A percentile compares a stretch with the other conserved stretches of the same genome.
These are phyloP conservation scores for Pipa parva DNA, from an alignment of 2,113 vertebrate genomes.

Conservation along the genomic window DNA sequence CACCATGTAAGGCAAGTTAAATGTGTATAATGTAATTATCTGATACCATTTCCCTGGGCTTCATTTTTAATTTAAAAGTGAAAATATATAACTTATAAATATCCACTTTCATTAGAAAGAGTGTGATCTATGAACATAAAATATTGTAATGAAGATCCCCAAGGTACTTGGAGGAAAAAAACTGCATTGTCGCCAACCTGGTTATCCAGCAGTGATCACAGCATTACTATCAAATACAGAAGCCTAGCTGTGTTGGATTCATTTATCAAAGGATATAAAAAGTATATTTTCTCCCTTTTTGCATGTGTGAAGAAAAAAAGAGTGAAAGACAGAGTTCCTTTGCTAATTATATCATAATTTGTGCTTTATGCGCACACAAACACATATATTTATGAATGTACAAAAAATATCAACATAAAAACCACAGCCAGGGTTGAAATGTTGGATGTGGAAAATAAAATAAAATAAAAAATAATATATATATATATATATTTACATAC, in stretches of 20 bases:
- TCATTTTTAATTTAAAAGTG: slow-evolving; percentile 35
- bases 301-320: no score
- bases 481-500: no score
- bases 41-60: slow-evolving; percentile 32
- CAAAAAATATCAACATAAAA: no score
- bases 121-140: slow-evolving; percentile 28
- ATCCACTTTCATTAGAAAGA: slow-evolving; percentile 26
- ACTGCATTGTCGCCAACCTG: slow-evolving; percentile 4
- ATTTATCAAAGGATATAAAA: slow-evolving; percentile 17
- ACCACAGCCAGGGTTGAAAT: no score
- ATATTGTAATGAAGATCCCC: slow-evolving; percentile 19
- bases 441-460: no score
- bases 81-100: slow-evolving; percentile 35
- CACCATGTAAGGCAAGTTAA: slow-evolving; percentile 26
- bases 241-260: slow-evolving; percentile 18
- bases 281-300: background rate
- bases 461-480: no score
- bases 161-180: slow-evolving; percentile 24
- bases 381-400: no score
- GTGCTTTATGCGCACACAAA: no score
- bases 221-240: slow-evolving; percentile 10
- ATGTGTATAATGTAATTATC: slow-evolving; percentile 38
- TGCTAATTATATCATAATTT: no score
- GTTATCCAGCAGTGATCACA: slow-evolving; percentile 36
- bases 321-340: no score